Base-by-base conservation (phyloP, 2,113 vertebrate genomes). In the Dicentrarchus labrax region DNA sequence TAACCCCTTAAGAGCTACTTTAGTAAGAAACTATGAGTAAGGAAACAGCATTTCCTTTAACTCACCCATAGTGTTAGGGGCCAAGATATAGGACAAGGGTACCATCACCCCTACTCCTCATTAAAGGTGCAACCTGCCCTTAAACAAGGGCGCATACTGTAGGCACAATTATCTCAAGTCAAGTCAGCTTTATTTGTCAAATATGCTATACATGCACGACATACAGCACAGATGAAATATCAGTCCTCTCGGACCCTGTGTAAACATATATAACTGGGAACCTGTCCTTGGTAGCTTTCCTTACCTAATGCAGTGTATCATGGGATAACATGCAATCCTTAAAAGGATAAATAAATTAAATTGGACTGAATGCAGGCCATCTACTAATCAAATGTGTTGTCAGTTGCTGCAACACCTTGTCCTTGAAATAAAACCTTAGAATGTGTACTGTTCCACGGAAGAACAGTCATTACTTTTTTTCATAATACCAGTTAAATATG, bases 1-100 rank as follows among this genome's bases (percentile, higher is more conserved):
- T 89, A 86, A 89, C 76, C 84, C 81, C 15, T 15, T 19, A 72
- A 78, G 72, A 85, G 22, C 51, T n/a, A 68, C 75, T 83, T 84
- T 77, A 60, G 38, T 6, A 11, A 64, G 59, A 71, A 56, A 48
- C 68, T 76, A 64, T 64, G 5, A 61, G 17, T 8, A 62, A 70
- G 61, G 65, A 80, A 85, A 41, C 47, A 71, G n/a, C 39, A 30
- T 83, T 77, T 83, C 51, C 24, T 45, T 70, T 41, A 22, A 51
- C 6, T n/a, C 3, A 39, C 30, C 11, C n/a, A 36, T 48, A 22
- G 30, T 72, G 39, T 45, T 61, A 19, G 9, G 17, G 22, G 57
- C 11, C 41, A 53, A 41, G 2, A 22, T 38, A 64, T 50, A 67
- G 11, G 47, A 64, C 17, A 56, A 22, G 39, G 24, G 16, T 16